phyloP scores from a whole-genome alignment of 2,797 vertebrate species.

The Corythornis leucogaster region DNA sequence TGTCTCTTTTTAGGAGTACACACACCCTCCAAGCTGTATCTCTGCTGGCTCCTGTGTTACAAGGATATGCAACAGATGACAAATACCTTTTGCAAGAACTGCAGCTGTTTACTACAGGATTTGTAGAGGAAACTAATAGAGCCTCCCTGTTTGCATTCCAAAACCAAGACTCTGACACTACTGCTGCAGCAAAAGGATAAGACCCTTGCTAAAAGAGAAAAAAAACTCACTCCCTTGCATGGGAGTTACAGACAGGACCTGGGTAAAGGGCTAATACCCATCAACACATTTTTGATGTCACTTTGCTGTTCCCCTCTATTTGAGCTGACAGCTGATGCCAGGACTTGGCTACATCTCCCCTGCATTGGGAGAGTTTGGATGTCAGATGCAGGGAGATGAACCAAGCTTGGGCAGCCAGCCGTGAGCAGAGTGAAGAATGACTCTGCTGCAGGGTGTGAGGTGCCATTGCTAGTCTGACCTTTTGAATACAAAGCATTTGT shows the following conservation, averaged over 20 bases:
- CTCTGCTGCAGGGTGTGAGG: slow-evolving; percentile 23
- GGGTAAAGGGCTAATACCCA: slow-evolving; percentile 44
- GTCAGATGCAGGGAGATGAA: slow-evolving; percentile 58
- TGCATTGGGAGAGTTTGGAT: slow-evolving; percentile 47
- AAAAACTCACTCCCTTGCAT: not conserved
- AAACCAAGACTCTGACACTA: not conserved
- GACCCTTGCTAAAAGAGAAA: not conserved
- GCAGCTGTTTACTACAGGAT: not conserved
- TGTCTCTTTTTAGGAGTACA: not conserved
- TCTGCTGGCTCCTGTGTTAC: not conserved
- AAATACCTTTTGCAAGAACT: not conserved
- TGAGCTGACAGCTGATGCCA: slow-evolving; percentile 67
- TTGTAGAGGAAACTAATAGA: not conserved
- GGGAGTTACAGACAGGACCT: slow-evolving; percentile 52
- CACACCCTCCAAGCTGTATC: not conserved
- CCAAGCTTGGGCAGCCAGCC: slow-evolving; percentile 71
- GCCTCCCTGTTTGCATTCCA: not conserved
- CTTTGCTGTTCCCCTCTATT: slow-evolving; percentile 35
- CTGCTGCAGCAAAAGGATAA: not conserved
- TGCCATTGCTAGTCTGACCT: slow-evolving; percentile 66
- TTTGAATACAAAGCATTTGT: slow-evolving; percentile 78
- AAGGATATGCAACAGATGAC: not conserved
- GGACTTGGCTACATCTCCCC: slow-evolving; percentile 24
- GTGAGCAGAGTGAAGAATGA: slow-evolving; percentile 54
- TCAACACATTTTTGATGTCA: slow-evolving; percentile 52